Percentiles rank a stretch among this genome's conserved stretches.
Evolutionary conservation across 1,140 invertebrate genomes (phyloP).

Genomic region (Bombus confusus): DNA sequence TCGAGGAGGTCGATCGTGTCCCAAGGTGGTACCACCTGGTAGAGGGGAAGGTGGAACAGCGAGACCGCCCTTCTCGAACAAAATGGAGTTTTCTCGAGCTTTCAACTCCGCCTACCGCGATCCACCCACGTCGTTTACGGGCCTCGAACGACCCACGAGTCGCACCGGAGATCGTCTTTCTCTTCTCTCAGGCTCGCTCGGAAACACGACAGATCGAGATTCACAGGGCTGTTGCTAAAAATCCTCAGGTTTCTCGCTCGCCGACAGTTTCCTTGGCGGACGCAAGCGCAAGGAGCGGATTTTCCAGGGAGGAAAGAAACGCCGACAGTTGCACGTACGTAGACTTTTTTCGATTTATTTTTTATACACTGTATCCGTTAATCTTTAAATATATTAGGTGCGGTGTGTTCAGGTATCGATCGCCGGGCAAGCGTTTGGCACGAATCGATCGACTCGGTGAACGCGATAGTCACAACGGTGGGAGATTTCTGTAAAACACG

Average conservation of each 20-base stretch:
- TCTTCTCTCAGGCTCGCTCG: background rate
- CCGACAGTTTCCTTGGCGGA: background rate
- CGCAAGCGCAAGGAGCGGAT: background rate
- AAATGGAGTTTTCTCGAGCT: constrained; percentile 72
- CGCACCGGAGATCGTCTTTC: background rate
- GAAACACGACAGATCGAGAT: background rate
- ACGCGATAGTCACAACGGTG: background rate
- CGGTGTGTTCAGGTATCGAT: constrained; percentile 51
- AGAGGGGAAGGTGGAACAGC: constrained; percentile 69
- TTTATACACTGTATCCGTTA: constrained; percentile 61
- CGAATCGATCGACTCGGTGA: constrained; percentile 25
- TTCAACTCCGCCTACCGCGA: constrained; percentile 50
- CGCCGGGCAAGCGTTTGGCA: constrained; percentile 39
- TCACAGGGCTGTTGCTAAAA: background rate
- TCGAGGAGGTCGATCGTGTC: constrained; percentile 67
- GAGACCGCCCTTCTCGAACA: constrained; percentile 72
- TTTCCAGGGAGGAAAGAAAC: background rate
- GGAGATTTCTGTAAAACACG: background rate
- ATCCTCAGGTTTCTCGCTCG: background rate
- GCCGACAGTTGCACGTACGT: background rate
- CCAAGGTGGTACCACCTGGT: constrained; percentile 64
- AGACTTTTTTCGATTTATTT: constrained; percentile 54
- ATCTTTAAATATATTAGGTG: constrained; percentile 65
- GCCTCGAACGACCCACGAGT: background rate
- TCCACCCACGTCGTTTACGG: constrained; percentile 48